Percentiles rank a stretch among this genome's conserved stretches.
Conservation (phyloP, 2,888 invertebrate species). For the Stenoptilia bipunctidactyla region DNA sequence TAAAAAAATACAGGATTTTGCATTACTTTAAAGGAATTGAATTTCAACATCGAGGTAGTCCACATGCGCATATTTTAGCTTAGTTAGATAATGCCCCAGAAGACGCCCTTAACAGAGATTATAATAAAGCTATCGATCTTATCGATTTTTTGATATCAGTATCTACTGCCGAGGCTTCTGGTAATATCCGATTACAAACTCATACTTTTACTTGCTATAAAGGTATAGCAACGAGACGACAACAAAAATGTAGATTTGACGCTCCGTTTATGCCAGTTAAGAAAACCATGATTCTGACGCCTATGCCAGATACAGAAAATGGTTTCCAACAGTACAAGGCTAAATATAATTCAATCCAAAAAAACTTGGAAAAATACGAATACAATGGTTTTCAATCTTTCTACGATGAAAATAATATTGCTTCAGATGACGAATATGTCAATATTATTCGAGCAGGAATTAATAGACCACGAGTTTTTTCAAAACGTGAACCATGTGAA, state of each 20-base stretch:
- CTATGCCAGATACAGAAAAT: slow-evolving; percentile 16
- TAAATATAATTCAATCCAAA: slow-evolving; percentile 13
- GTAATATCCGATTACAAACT: background rate
- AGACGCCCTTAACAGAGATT: background rate
- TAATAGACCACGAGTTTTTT: slow-evolving; percentile 23
- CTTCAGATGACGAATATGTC: slow-evolving; percentile 21
- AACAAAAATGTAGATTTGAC: slow-evolving; percentile 19
- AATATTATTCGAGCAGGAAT: slow-evolving; percentile 20
- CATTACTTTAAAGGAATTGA: slow-evolving; percentile 30
- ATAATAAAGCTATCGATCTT: background rate
- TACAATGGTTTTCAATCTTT: slow-evolving; percentile 17
- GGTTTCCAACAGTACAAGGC: slow-evolving; percentile 10
- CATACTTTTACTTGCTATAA: slow-evolving; percentile 9
- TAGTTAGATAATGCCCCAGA: background rate
- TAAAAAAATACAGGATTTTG: slow-evolving; percentile 22
- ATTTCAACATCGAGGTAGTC: too few relatives aligned
- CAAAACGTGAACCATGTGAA: slow-evolving; percentile 22
- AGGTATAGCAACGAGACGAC: slow-evolving; percentile 10
- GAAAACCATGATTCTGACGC: slow-evolving; percentile 14
- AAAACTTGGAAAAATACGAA: slow-evolving; percentile 19
- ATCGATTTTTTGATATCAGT: background rate
- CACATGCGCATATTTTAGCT: slow-evolving; percentile 23
- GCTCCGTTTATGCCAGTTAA: slow-evolving; percentile 20
- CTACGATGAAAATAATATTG: slow-evolving; percentile 20
- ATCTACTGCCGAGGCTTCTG: background rate